Conservation (phyloP, 2,113 vertebrate species). For the Grammomys dolichurus region DNA sequence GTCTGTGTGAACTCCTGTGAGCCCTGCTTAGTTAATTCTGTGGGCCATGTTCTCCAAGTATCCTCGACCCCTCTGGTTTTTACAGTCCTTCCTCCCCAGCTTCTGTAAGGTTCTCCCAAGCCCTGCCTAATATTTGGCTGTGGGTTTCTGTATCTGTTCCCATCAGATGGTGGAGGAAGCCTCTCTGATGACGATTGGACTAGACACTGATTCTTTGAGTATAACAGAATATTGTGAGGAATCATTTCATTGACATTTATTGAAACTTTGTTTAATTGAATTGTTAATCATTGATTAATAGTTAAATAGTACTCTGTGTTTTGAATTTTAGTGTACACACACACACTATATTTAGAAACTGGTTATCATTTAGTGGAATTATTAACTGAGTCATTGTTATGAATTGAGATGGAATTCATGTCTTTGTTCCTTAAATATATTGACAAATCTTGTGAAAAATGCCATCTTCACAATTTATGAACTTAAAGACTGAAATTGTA, state of each 20-base stretch:
- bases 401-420: slow-evolving; percentile 84
- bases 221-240: neutral
- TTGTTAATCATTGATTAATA: slow-evolving; percentile 60
- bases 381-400: slow-evolving; percentile 78
- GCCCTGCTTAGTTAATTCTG: neutral
- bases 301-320: slow-evolving; percentile 55
- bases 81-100: neutral
- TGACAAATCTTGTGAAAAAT: slow-evolving; percentile 85
- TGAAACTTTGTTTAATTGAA: slow-evolving; percentile 32
- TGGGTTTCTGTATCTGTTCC: neutral
- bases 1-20: neutral
- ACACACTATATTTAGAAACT: slow-evolving; percentile 12
- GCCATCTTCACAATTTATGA: slow-evolving; percentile 81
- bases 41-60: neutral
- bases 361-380: slow-evolving; percentile 81
- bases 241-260: slow-evolving; percentile 10
- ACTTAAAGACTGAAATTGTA: slow-evolving; percentile 85
- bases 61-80: neutral
- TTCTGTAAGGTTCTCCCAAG: neutral
- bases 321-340: slow-evolving; percentile 50
- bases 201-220: neutral
- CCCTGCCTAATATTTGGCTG: neutral
- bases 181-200: neutral
- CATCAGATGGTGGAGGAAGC: neutral
- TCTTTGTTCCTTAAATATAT: slow-evolving; percentile 83